phyloP scores from a whole-genome alignment of 1,140 invertebrate species.

The Macrocentrus cingulum region DNA sequence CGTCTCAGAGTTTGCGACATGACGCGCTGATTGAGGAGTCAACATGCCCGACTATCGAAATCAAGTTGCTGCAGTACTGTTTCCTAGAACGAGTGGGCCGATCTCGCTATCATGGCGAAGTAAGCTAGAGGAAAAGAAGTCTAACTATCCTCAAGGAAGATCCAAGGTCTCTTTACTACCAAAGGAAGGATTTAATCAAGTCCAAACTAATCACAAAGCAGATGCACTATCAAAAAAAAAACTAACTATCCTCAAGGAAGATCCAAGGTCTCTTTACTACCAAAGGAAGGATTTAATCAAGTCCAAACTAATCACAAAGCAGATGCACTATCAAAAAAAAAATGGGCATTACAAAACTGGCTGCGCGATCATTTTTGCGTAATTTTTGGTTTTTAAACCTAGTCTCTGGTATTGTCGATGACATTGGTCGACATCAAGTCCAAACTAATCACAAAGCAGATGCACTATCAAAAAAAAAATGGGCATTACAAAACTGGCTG shows the following conservation, averaged over 20 bases:
- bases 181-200: constrained; percentile 64
- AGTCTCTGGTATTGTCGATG: constrained; percentile 58
- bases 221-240: constrained; percentile 56
- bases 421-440: constrained; percentile 53
- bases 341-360: constrained; percentile 51
- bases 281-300: no score
- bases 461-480: constrained; percentile 47
- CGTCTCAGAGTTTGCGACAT: constrained; percentile 65
- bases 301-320: no score
- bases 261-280: no score
- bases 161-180: constrained; percentile 70
- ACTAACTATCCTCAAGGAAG: no score
- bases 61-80: constrained; percentile 68
- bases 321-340: no score
- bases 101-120: constrained; percentile 69
- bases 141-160: constrained; percentile 60
- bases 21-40: constrained; percentile 61
- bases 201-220: constrained; percentile 69
- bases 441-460: constrained; percentile 47
- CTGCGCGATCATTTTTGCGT: constrained; percentile 63
- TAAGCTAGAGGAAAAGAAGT: constrained; percentile 68
- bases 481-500: constrained; percentile 59
- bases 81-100: constrained; percentile 79
- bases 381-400: constrained; percentile 64
- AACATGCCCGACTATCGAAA: constrained; percentile 58